Conservation (phyloP, 2,888 invertebrate genomes). For the Galeruca laticollis region DNA sequence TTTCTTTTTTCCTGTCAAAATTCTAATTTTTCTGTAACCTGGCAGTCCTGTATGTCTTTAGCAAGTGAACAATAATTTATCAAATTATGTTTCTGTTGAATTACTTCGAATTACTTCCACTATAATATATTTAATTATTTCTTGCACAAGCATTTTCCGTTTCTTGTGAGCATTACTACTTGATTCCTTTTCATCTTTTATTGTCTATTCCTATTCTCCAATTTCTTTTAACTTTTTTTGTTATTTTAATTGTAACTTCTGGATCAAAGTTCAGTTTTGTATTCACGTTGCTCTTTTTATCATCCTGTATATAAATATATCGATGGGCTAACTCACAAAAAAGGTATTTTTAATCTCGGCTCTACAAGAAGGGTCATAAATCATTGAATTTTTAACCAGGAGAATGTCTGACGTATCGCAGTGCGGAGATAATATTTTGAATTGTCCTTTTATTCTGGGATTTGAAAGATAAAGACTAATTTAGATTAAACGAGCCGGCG, state of each 20-base stretch:
- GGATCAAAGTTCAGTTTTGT: too few relatives aligned
- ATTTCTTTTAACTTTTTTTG: background rate
- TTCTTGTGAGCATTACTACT: background rate
- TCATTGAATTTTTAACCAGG: conserved; percentile 3
- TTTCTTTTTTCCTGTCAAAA: too few relatives aligned
- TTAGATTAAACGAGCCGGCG: background rate
- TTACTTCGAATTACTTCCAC: too few relatives aligned
- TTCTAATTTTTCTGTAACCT: too few relatives aligned
- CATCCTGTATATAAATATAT: background rate
- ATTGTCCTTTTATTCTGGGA: conserved; percentile 4
- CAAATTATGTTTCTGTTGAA: too few relatives aligned
- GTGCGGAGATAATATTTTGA: background rate
- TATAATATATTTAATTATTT: too few relatives aligned
- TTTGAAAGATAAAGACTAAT: background rate
- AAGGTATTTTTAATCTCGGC: background rate
- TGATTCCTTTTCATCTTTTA: background rate
- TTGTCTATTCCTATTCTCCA: background rate
- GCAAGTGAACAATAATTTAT: too few relatives aligned
- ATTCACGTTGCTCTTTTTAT: too few relatives aligned
- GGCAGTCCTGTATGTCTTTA: too few relatives aligned
- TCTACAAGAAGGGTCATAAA: background rate
- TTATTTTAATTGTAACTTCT: background rate
- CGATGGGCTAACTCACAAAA: background rate
- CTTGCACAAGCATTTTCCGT: background rate
- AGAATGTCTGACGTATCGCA: background rate